These are phyloP conservation scores for Patagioenas fasciata DNA, from an alignment of 2,113 vertebrate genomes.

Conservation along the genomic window DNA sequence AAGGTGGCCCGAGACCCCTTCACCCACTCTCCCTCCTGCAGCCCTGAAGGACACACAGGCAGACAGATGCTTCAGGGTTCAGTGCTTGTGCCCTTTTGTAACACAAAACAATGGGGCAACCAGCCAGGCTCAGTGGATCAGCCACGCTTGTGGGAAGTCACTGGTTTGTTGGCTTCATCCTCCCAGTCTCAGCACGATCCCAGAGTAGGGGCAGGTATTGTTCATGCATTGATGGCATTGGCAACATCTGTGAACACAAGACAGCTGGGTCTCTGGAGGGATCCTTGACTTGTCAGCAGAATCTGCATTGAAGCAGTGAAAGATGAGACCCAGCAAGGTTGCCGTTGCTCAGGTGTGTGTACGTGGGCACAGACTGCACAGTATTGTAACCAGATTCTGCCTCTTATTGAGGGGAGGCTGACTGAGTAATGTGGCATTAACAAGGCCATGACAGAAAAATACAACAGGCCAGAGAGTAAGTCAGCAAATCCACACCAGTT, in stretches of 20 bases:
- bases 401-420: not conserved
- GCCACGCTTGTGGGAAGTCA: not conserved
- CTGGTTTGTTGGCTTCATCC: not conserved
- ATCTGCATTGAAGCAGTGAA: conserved; percentile 76
- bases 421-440: not conserved
- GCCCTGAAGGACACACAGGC: not conserved
- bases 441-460: not conserved
- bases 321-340: not conserved
- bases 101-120: not conserved
- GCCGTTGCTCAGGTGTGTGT: not conserved
- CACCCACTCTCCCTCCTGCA: not conserved
- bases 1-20: not conserved
- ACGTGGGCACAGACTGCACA: not conserved
- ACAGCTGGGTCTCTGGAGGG: conserved; percentile 90
- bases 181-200: not conserved
- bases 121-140: not conserved
- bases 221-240: conserved; percentile 91
- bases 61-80: not conserved
- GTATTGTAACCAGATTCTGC: not conserved
- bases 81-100: not conserved
- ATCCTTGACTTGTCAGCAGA: conserved; percentile 84
- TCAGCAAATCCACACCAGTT: not conserved
- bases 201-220: not conserved
- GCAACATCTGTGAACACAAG: conserved; percentile 96
- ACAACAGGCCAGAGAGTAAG: not conserved